These are phyloP conservation scores for Mantis religiosa DNA, from an alignment of 2,888 invertebrate species.

Conservation along the genomic window DNA sequence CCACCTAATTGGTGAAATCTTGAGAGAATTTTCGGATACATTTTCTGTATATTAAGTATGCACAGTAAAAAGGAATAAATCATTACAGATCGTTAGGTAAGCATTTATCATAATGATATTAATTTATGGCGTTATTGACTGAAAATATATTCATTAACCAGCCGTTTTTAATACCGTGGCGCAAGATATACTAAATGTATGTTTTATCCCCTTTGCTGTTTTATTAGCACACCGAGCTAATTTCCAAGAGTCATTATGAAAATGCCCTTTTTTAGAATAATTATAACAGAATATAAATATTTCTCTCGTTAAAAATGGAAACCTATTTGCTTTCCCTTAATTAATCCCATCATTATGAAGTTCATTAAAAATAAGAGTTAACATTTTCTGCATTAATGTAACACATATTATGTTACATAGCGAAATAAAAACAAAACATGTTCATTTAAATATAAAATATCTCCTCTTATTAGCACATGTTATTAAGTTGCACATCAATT, in stretches of 20 bases:
- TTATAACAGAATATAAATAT: not conserved
- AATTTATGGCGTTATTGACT: too few species aligned
- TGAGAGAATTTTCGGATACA: too few species aligned
- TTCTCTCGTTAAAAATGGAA: not conserved
- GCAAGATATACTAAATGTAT: too few species aligned
- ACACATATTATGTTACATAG: not conserved
- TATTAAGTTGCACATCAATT: not conserved
- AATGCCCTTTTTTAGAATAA: not conserved
- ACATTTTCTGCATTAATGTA: not conserved
- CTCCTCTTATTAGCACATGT: not conserved
- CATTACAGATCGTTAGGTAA: too few species aligned
- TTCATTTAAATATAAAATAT: not conserved
- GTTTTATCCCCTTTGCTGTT: too few species aligned
- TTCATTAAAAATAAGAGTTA: conserved; percentile 8
- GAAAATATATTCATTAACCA: too few species aligned
- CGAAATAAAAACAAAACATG: not conserved
- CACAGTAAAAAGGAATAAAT: too few species aligned
- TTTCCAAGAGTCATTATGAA: not conserved
- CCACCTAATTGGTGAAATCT: too few species aligned
- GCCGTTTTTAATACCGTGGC: too few species aligned
- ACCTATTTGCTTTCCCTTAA: not conserved
- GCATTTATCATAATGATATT: too few species aligned
- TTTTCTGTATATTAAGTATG: too few species aligned
- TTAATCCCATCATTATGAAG: not conserved
- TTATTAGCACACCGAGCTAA: not conserved